Evolutionary conservation across 2,113 vertebrate genomes (phyloP).

Genomic region (Eurypyga helias): DNA sequence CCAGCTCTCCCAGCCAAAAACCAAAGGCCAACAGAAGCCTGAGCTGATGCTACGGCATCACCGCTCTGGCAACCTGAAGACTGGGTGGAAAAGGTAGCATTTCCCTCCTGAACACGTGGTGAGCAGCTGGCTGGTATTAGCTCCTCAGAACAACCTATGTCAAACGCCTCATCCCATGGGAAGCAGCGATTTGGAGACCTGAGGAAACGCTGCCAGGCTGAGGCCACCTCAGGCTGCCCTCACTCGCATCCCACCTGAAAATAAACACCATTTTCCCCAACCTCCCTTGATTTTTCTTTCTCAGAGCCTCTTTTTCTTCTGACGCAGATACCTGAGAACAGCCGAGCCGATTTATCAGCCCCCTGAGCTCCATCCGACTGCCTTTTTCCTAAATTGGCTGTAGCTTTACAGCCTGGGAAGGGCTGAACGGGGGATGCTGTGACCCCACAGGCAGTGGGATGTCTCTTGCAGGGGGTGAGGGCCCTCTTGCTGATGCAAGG

Average conservation of each 20-base stretch:
- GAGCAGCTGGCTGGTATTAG: not conserved
- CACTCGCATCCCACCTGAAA: not conserved
- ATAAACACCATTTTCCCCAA: not conserved
- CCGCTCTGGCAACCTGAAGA: not conserved
- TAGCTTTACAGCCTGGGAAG: too few relatives aligned
- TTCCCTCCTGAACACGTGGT: not conserved
- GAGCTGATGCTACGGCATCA: accelerated
- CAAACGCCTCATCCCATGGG: not conserved
- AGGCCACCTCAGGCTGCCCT: not conserved
- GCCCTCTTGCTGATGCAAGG: not conserved
- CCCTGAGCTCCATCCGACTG: not conserved
- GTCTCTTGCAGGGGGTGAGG: not conserved
- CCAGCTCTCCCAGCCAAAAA: too few relatives aligned
- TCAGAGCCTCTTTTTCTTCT: not conserved
- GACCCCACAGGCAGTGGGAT: not conserved
- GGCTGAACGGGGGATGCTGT: not conserved
- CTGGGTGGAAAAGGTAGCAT: not conserved
- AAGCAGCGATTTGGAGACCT: not conserved
- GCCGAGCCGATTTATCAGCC: not conserved
- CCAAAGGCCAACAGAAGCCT: not conserved
- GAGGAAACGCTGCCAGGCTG: not conserved
- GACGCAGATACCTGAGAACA: not conserved
- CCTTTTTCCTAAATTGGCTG: not conserved
- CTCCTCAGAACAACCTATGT: not conserved
- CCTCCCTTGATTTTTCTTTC: not conserved